phyloP scores from a whole-genome alignment of 2,888 invertebrate genomes.

The Drosophila buzzatii region DNA sequence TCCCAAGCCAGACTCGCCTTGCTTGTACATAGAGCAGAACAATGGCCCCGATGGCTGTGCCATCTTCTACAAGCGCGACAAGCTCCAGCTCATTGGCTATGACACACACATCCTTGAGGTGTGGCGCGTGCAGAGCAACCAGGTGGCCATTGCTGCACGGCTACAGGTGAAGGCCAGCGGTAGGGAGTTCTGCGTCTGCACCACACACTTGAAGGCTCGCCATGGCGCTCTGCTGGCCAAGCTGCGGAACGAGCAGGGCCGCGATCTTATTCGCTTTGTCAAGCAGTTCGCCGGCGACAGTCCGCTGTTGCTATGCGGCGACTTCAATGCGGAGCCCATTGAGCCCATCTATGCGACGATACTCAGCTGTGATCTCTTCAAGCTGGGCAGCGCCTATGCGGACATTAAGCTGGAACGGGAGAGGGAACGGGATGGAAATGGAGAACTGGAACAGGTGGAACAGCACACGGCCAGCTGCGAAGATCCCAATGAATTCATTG shows the following conservation, averaged over 20 bases:
- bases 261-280: slow-evolving; percentile 88
- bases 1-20: slow-evolving; percentile 92
- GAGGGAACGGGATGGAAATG: slow-evolving; percentile 43
- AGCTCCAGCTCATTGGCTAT: slow-evolving; percentile 87
- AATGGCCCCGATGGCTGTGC: slow-evolving; percentile 93
- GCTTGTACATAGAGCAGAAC: slow-evolving; percentile 89
- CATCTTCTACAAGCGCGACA: slow-evolving; percentile 89
- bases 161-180: slow-evolving; percentile 87
- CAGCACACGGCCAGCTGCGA: slow-evolving; percentile 23
- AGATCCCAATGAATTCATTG: slow-evolving; percentile 64
- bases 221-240: slow-evolving; percentile 89
- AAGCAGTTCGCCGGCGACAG: slow-evolving; percentile 85
- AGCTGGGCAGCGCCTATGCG: slow-evolving; percentile 87
- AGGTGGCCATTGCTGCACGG: slow-evolving; percentile 88
- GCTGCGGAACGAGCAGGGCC: slow-evolving; percentile 90
- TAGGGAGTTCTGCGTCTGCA: slow-evolving; percentile 88
- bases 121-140: slow-evolving; percentile 91
- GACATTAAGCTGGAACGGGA: slow-evolving; percentile 82
- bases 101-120: slow-evolving; percentile 89
- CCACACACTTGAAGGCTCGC: slow-evolving; percentile 91
- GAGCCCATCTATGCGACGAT: slow-evolving; percentile 90
- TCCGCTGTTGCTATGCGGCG: slow-evolving; percentile 90
- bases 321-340: slow-evolving; percentile 91
- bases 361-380: slow-evolving; percentile 84
- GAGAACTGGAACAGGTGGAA: slow-evolving; percentile 24